Conservation (phyloP, 2,113 vertebrate genomes). For the Halcyon malimbica region DNA sequence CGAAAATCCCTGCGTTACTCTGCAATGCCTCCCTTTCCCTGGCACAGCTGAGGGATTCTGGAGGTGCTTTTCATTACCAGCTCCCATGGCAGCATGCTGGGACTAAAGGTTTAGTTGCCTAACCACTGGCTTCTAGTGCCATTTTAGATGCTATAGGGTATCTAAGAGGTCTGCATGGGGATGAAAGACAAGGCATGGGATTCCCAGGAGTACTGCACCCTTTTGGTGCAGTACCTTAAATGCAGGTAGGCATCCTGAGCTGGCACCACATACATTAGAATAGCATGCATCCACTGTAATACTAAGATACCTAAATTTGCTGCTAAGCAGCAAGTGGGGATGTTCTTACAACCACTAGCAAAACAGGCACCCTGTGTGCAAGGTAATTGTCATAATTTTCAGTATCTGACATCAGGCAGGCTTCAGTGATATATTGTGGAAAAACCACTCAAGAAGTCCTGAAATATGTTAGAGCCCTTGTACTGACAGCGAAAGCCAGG, state of each 20-base stretch:
- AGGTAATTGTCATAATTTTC: neutral
- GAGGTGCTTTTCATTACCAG: neutral
- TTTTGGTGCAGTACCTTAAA: neutral
- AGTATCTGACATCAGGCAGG: neutral
- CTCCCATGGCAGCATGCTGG: neutral
- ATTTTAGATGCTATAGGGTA: neutral
- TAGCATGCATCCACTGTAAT: neutral
- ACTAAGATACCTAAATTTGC: neutral
- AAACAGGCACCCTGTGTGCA: neutral
- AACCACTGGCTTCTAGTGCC: neutral
- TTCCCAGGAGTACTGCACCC: neutral
- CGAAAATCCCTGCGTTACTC: neutral
- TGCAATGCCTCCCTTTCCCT: neutral
- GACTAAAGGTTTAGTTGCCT: neutral
- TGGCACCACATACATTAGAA: neutral
- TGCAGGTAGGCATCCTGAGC: neutral
- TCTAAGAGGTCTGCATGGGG: neutral
- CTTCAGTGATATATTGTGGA: neutral
- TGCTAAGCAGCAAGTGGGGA: neutral
- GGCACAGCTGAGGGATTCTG: fast-evolving
- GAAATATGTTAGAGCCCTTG: neutral
- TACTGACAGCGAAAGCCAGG: neutral
- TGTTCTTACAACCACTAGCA: neutral
- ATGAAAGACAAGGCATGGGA: neutral
- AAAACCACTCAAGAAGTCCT: neutral